Evolutionary conservation across 2,113 vertebrate genomes (phyloP).

Genomic region (Sorex fumeus): DNA sequence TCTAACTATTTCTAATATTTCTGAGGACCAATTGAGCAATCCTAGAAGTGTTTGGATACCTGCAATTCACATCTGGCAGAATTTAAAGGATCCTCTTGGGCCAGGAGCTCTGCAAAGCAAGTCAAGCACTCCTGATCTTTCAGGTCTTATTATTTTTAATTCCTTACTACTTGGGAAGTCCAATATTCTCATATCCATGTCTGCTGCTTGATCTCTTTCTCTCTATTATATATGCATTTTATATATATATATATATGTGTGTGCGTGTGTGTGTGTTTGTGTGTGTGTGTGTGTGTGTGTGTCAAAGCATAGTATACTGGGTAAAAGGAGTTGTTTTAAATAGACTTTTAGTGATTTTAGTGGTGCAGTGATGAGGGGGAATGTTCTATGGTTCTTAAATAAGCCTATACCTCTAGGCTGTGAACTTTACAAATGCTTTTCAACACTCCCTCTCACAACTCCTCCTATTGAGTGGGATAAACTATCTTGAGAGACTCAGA

Average conservation of each 20-base stretch:
- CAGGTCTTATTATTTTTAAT: not conserved
- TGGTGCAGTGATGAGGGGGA: not conserved
- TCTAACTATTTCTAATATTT: too few relatives aligned
- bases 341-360: not conserved
- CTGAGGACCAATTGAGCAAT: too few relatives aligned
- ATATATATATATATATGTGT: not conserved
- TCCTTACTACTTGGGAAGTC: not conserved
- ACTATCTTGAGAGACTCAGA: not conserved
- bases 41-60: too few relatives aligned
- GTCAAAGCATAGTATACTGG: not conserved
- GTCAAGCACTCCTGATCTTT: too few relatives aligned
- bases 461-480: too few relatives aligned
- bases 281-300: not conserved
- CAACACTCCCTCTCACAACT: too few relatives aligned
- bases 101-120: too few relatives aligned
- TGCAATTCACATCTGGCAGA: too few relatives aligned
- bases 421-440: not conserved
- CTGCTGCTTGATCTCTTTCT: not conserved
- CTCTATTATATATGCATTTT: too few relatives aligned
- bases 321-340: not conserved
- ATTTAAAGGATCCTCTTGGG: too few relatives aligned
- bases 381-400: not conserved
- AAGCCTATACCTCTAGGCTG: not conserved
- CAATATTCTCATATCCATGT: not conserved
- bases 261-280: not conserved